A percentile compares a stretch with the other conserved stretches of the same genome.
Evolutionary conservation across 2,797 vertebrate genomes (phyloP).

Genomic region (Mycteria americana): DNA sequence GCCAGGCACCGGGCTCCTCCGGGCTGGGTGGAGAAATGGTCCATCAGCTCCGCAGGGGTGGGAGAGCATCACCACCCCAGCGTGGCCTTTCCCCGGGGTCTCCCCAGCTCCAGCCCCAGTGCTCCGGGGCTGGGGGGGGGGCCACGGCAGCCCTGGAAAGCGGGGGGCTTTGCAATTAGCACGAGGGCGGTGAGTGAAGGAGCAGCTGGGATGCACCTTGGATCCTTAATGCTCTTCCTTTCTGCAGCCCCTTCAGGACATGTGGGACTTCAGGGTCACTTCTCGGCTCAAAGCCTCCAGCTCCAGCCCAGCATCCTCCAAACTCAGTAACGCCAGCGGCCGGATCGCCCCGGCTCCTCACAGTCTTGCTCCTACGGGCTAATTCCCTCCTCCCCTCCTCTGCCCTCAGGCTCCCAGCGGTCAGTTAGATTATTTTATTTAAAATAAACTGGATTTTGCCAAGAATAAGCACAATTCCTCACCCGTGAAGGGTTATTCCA

Average conservation of each 20-base stretch:
- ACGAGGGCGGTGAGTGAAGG: background rate
- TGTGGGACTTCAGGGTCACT: background rate
- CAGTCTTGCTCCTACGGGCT: background rate
- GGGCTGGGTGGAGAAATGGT: background rate
- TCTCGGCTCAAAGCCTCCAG: background rate
- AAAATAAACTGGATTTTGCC: background rate
- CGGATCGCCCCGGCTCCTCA: background rate
- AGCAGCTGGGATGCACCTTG: background rate
- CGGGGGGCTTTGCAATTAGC: accelerated
- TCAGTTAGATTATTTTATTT: background rate
- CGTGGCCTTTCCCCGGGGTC: background rate
- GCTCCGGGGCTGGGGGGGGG: background rate
- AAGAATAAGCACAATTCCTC: background rate
- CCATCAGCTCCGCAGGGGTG: background rate
- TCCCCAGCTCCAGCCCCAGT: background rate
- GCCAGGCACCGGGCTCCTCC: background rate
- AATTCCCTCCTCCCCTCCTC: background rate
- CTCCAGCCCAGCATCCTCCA: background rate
- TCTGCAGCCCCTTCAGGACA: background rate
- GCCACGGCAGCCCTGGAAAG: background rate
- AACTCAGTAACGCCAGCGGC: background rate
- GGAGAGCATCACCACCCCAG: background rate
- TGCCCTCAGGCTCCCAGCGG: background rate
- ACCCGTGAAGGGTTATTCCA: background rate
- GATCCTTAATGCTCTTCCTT: background rate